A percentile compares a stretch with the other conserved stretches of the same genome.
Evolutionary conservation across 2,888 invertebrate genomes (phyloP).

Genomic region (Drosophila quasianomalipes): DNA sequence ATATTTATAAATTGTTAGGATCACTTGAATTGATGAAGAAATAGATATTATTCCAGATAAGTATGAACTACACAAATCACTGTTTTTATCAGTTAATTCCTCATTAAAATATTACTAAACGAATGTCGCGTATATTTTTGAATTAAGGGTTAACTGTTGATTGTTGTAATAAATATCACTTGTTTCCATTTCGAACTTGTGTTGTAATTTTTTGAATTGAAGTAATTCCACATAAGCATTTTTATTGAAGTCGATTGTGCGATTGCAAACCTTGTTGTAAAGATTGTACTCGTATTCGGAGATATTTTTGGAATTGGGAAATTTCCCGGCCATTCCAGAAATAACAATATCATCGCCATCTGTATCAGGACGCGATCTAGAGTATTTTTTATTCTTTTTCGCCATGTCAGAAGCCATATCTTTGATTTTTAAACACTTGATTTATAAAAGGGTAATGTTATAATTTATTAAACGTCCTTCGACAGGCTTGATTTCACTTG

Average conservation of each 20-base stretch:
- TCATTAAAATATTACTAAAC: neutral
- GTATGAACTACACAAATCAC: too few species aligned
- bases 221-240: neutral
- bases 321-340: constrained; percentile 87
- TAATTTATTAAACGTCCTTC: constrained; percentile 13
- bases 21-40: too few species aligned
- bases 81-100: neutral
- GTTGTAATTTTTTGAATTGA: neutral
- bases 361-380: constrained; percentile 81
- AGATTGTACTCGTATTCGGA: constrained; percentile 88
- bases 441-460: constrained; percentile 7
- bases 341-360: constrained; percentile 87
- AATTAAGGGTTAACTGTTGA: neutral
- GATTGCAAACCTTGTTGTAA: constrained; percentile 86
- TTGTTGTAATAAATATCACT: neutral
- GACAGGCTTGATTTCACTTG: constrained; percentile 17
- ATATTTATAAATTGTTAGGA: neutral
- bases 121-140: neutral
- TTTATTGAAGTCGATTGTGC: too few species aligned
- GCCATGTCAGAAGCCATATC: constrained; percentile 50
- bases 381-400: constrained; percentile 76
- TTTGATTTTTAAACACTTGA: constrained; percentile 39
- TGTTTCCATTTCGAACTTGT: neutral
- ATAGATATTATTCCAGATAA: neutral
- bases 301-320: constrained; percentile 89